phyloP scores from a whole-genome alignment of 2,797 vertebrate genomes.

The Myoxocephalus aenaeus region DNA sequence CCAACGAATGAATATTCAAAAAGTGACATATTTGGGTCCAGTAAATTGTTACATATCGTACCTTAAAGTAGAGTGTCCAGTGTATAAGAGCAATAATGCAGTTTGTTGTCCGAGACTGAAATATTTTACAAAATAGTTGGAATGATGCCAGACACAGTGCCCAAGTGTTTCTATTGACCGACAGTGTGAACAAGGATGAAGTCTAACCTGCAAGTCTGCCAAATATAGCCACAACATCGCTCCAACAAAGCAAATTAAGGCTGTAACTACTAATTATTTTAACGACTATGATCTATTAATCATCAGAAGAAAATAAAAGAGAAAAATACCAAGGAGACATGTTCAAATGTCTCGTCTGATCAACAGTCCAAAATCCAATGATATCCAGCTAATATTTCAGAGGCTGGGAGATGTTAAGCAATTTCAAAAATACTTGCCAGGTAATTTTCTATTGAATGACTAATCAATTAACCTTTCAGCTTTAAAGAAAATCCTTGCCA shows the following conservation, averaged over 20 bases:
- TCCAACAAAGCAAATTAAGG: neutral
- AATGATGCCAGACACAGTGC: neutral
- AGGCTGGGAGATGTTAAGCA: neutral
- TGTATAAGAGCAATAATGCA: neutral
- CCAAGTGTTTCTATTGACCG: neutral
- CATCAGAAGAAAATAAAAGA: neutral
- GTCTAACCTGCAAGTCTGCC: neutral
- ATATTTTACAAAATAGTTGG: conserved; percentile 13
- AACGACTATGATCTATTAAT: neutral
- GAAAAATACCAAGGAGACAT: neutral
- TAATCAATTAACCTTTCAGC: neutral
- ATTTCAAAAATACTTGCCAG: neutral
- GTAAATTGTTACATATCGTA: neutral
- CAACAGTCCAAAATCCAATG: neutral
- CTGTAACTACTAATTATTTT: neutral
- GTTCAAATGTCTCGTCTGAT: neutral
- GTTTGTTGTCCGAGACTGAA: neutral
- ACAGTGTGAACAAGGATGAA: neutral
- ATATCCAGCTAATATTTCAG: neutral
- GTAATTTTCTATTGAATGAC: neutral
- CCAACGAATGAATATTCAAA: neutral
- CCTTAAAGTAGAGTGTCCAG: neutral
- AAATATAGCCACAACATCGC: neutral
- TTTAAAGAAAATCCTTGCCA: neutral
- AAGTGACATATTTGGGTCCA: neutral